Conservation (phyloP, 2,888 invertebrate species). For the Tubiluchus corallicola region DNA sequence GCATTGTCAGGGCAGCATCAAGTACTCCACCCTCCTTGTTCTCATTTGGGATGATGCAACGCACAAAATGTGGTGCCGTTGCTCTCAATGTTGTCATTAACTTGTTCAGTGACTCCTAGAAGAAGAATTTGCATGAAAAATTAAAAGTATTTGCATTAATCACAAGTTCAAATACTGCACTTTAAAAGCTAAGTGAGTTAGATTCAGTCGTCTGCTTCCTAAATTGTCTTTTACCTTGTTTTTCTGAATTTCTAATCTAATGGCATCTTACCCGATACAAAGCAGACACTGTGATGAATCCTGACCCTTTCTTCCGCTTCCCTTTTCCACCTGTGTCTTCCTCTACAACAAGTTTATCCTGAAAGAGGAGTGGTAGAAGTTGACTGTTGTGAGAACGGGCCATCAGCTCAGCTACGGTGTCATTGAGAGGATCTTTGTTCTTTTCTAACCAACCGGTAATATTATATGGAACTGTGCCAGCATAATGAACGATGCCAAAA, state of each 20-base stretch:
- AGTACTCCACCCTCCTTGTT: slow-evolving; percentile 48
- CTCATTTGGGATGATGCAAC: slow-evolving; percentile 97
- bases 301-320: slow-evolving; percentile 88
- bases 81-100: slow-evolving; percentile 89
- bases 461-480: slow-evolving; percentile 33
- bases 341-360: too few species aligned
- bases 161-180: too few species aligned
- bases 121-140: neutral
- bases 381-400: too few species aligned
- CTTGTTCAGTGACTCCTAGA: slow-evolving; percentile 55
- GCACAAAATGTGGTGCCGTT: slow-evolving; percentile 97
- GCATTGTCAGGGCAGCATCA: slow-evolving; percentile 96
- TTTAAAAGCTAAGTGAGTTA: too few species aligned
- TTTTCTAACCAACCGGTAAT: slow-evolving; percentile 33
- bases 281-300: slow-evolving; percentile 70
- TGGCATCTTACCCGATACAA: slow-evolving; percentile 57
- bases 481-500: slow-evolving; percentile 34
- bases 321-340: neutral
- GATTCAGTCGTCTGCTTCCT: too few species aligned
- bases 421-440: slow-evolving; percentile 36
- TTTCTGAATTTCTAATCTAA: too few species aligned
- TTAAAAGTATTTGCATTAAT: neutral
- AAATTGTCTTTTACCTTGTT: too few species aligned
- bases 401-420: slow-evolving; percentile 31
- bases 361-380: too few species aligned